Evolutionary conservation across 2,888 invertebrate species (phyloP), one percentile per base, ranked within the genome.

Genomic region (Lepidochrysops patricia): DNA sequence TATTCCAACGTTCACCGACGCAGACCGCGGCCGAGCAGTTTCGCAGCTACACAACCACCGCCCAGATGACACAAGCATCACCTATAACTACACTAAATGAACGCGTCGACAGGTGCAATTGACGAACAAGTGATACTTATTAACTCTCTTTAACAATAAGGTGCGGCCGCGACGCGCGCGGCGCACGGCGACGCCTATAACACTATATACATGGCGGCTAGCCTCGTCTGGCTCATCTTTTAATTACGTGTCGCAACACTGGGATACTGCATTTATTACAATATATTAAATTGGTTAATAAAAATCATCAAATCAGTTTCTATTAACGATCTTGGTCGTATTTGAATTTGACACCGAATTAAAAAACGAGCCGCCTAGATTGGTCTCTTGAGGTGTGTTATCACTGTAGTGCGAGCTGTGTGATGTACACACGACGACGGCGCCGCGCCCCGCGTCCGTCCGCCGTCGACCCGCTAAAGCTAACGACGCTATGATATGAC

Each of bases 71-170:
- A 26, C 52, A 35, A 59, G 52, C 59, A 19, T 52, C 52, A 25
- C 34, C 52, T n/a, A 50, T 58, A 58, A 13, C 79, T 79, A 82
- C 75, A 76, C 80, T 80, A 84, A 82, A 77, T 74, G 82, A 84
- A 80, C 80, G 80, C 80, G 79, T 78, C 79, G 81, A 85, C 80
- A 80, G 75, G 89, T 89, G 89, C 89, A 87, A 86, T 88, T 84
- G 84, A 88, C 88, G 84, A 89, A 89, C 89, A 81, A 89, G 89
- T 89, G 89, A 83, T 82, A 79, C 82, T 83, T 83, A 83, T 76
- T 75, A 82, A 84, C 77, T 77, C 79, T 58, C 86, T 88, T 82
- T 80, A 88, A 88, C 86, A 87, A 87, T 82, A 82, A 79, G 43
- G 13, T 15, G 13, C 52, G 26, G 1, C 13, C 52, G 52, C 52